Percentiles rank a stretch among this genome's conserved stretches.
phyloP scores from a whole-genome alignment of 2,888 invertebrate genomes.

The Diarsia rubi region DNA sequence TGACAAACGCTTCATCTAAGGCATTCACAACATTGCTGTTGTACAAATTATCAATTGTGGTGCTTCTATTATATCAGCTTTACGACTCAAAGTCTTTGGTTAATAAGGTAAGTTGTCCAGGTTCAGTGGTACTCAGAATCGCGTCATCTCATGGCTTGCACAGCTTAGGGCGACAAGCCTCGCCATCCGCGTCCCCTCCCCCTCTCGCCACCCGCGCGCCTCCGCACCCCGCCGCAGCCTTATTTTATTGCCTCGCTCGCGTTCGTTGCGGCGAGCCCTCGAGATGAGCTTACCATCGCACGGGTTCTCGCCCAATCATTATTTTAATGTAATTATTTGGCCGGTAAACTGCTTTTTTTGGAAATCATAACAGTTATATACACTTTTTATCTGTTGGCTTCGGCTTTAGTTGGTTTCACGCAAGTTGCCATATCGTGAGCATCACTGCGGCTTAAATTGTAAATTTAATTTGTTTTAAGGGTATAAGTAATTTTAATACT shows the following conservation, averaged over 20 bases:
- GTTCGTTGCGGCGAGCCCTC: conserved; percentile 83
- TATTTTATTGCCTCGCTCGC: conserved; percentile 84
- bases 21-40: neutral
- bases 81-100: neutral
- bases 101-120: neutral
- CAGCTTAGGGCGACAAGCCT: conserved; percentile 66
- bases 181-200: conserved; percentile 51
- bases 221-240: conserved; percentile 73
- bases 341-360: conserved; percentile 83
- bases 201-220: conserved; percentile 69
- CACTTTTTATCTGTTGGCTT: conserved; percentile 77
- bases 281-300: conserved; percentile 85
- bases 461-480: conserved; percentile 45
- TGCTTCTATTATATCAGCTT: neutral
- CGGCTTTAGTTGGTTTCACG: conserved; percentile 70
- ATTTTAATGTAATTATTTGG: conserved; percentile 89
- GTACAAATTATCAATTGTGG: neutral
- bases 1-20: neutral
- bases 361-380: conserved; percentile 83
- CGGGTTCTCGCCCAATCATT: conserved; percentile 86
- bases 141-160: conserved; percentile 69
- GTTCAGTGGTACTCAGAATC: conserved; percentile 39
- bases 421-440: conserved; percentile 62
- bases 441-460: conserved; percentile 43
- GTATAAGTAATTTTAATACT: conserved; percentile 12